Percentiles rank a stretch among this genome's conserved stretches.
phyloP scores from a whole-genome alignment of 1,140 invertebrate species.

The Lethrus apterus region DNA sequence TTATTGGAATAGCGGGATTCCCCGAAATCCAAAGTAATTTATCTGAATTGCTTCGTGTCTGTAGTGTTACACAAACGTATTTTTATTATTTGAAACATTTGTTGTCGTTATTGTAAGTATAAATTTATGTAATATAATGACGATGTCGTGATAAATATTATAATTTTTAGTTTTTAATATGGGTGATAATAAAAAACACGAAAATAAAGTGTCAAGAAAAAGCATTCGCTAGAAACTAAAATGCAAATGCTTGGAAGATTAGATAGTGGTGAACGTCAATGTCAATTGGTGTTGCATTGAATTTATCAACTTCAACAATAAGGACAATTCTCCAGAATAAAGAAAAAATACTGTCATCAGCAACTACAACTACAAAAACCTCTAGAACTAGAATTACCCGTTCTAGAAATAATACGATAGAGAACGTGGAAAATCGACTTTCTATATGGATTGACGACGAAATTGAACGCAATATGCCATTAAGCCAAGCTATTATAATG shows the following conservation, averaged over 20 bases:
- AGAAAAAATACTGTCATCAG: constrained; percentile 17
- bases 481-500: constrained; percentile 8
- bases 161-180: too few relatives aligned
- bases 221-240: constrained; percentile 12
- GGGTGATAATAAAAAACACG: too few relatives aligned
- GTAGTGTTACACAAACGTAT: too few relatives aligned
- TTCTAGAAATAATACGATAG: constrained; percentile 17
- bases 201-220: too few relatives aligned
- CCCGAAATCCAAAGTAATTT: not conserved
- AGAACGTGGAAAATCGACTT: constrained; percentile 6
- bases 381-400: constrained; percentile 16
- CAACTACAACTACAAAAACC: constrained; percentile 11
- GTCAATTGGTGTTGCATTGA: constrained; percentile 15
- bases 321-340: constrained; percentile 16
- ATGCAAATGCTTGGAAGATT: constrained; percentile 15
- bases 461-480: constrained; percentile 15
- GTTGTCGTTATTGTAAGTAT: too few relatives aligned
- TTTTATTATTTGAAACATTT: too few relatives aligned
- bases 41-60: too few relatives aligned
- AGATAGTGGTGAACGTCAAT: constrained; percentile 15
- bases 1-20: too few relatives aligned
- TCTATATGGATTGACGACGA: constrained; percentile 11
- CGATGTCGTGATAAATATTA: too few relatives aligned
- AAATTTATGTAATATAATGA: too few relatives aligned
- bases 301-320: constrained; percentile 17